Conservation (phyloP, 1,140 invertebrate species). For the Anastrepha obliqua region DNA sequence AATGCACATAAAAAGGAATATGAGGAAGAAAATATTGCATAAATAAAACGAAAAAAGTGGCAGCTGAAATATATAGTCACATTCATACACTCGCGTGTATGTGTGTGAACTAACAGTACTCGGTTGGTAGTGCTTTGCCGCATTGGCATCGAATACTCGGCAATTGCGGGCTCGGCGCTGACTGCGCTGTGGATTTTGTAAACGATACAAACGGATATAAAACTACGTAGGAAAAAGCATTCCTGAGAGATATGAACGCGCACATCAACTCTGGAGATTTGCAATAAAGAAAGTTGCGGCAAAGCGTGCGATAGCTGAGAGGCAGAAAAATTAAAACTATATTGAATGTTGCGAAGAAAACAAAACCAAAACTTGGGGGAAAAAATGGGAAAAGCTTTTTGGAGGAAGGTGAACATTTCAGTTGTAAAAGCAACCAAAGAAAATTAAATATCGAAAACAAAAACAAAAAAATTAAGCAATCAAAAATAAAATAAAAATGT, state of each 20-base stretch:
- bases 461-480: background rate
- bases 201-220: conserved; percentile 20
- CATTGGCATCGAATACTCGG: background rate
- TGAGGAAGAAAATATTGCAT: background rate
- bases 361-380: background rate
- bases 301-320: background rate
- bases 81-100: background rate
- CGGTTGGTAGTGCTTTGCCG: background rate
- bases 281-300: background rate
- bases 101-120: background rate
- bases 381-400: background rate
- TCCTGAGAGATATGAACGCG: background rate
- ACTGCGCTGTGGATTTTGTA: conserved; percentile 17
- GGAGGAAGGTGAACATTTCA: background rate
- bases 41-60: background rate
- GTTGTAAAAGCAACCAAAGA: background rate
- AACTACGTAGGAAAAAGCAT: background rate
- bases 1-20: background rate
- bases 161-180: background rate
- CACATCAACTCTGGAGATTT: background rate
- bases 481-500: too few relatives aligned
- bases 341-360: background rate
- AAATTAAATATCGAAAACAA: background rate
- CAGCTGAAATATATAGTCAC: background rate
- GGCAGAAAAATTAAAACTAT: conserved; percentile 31